Conservation (phyloP, 2,797 vertebrate species). For the Rhinophrynus dorsalis region DNA sequence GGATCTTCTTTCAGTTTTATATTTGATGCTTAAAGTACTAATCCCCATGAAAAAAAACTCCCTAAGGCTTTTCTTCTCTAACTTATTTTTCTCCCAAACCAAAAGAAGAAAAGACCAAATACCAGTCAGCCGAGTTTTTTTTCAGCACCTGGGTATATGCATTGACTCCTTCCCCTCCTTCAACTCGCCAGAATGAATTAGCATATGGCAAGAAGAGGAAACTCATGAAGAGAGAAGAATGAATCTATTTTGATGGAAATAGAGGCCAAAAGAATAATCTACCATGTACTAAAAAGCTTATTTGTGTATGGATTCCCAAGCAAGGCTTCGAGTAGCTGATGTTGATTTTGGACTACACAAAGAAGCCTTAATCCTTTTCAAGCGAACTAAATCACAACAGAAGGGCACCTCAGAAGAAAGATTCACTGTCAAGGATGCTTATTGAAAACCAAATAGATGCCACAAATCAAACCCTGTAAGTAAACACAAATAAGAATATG, state of each 20-base stretch:
- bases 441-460: slow-evolving; percentile 82
- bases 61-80: slow-evolving; percentile 49
- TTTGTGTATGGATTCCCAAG: slow-evolving; percentile 92
- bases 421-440: slow-evolving; percentile 81
- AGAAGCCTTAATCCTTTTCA: slow-evolving; percentile 94
- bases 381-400: slow-evolving; percentile 87
- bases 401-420: slow-evolving; percentile 83
- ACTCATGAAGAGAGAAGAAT: slow-evolving; percentile 73
- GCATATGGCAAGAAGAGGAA: slow-evolving; percentile 84
- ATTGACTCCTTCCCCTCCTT: slow-evolving; percentile 70
- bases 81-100: slow-evolving; percentile 64
- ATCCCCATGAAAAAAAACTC: slow-evolving; percentile 82
- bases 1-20: slow-evolving; percentile 60
- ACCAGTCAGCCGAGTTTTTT: slow-evolving; percentile 66
- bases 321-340: slow-evolving; percentile 80
- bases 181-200: slow-evolving; percentile 78
- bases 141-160: slow-evolving; percentile 84
- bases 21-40: slow-evolving; percentile 71
- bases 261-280: slow-evolving; percentile 84
- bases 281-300: slow-evolving; percentile 83
- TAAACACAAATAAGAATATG: slow-evolving; percentile 91
- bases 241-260: slow-evolving; percentile 92
- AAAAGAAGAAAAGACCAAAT: slow-evolving; percentile 59
- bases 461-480: slow-evolving; percentile 84
- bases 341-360: slow-evolving; percentile 96